Evolutionary conservation across 92 coral and sea anemone genomes (phyloP).

Genomic region (Micromussa lordhowensis): DNA sequence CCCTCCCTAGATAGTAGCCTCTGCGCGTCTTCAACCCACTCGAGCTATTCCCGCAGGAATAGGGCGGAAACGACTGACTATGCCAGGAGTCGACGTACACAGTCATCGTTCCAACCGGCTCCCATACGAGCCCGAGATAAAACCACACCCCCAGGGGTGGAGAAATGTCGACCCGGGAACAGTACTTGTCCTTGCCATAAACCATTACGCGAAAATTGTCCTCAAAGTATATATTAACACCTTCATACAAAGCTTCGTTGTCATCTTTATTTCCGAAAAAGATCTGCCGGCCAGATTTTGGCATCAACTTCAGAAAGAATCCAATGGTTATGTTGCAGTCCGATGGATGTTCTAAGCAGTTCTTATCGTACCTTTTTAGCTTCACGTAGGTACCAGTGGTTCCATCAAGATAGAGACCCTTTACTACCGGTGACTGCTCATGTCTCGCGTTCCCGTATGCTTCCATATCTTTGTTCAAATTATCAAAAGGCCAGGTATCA

Average conservation of each 20-base stretch:
- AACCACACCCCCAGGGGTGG: conserved; percentile 23
- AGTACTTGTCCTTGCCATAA: conserved; percentile 25
- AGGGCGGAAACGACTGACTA: neutral
- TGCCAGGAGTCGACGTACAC: neutral
- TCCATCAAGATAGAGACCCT: conserved; percentile 27
- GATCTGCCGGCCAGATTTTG: neutral
- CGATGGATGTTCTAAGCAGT: conserved; percentile 13
- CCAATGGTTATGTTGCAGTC: conserved; percentile 26
- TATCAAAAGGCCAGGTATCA: conserved; percentile 9
- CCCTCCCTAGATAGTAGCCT: conserved; percentile 25
- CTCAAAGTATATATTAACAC: conserved; percentile 21
- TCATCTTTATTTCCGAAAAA: conserved; percentile 30
- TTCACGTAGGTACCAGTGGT: conserved; percentile 11
- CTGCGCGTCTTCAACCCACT: neutral
- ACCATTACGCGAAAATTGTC: neutral
- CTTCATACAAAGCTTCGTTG: neutral
- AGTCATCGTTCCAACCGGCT: conserved; percentile 13
- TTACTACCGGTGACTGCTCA: neutral
- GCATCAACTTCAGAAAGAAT: conserved; percentile 8
- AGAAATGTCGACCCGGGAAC: neutral
- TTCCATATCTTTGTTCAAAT: neutral
- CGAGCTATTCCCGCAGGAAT: neutral
- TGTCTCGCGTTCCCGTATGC: neutral
- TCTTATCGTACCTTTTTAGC: neutral
- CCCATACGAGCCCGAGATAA: conserved; percentile 46